Conservation (phyloP, 2,888 invertebrate genomes). For the Anthrax anthrax region DNA sequence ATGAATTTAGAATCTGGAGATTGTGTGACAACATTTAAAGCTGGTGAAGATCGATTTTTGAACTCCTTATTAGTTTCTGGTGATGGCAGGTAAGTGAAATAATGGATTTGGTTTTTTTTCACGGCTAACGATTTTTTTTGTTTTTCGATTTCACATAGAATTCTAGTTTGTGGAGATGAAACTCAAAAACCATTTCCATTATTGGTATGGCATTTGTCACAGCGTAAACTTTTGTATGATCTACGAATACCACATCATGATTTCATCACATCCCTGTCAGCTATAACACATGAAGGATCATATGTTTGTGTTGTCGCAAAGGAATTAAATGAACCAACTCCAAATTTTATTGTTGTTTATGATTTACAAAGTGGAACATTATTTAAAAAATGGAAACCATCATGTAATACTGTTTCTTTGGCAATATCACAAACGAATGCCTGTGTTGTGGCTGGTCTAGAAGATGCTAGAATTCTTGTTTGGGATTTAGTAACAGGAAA, state of each 20-base stretch:
- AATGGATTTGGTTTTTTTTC: conserved; percentile 1
- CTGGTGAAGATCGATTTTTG: conserved; percentile 78
- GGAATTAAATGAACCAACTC: conserved; percentile 61
- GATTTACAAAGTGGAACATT: conserved; percentile 79
- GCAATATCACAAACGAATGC: conserved; percentile 72
- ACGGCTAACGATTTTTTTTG: neutral
- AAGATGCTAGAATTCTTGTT: conserved; percentile 66
- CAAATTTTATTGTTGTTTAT: conserved; percentile 82
- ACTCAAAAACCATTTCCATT: conserved; percentile 84
- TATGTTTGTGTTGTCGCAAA: conserved; percentile 57
- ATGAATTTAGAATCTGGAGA: conserved; percentile 67
- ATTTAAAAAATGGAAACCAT: conserved; percentile 86
- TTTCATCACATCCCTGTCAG: conserved; percentile 68
- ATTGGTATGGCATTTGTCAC: conserved; percentile 76
- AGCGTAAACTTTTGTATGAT: conserved; percentile 72
- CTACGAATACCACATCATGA: conserved; percentile 79
- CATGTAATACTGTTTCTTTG: conserved; percentile 66
- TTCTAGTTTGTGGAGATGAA: conserved; percentile 81
- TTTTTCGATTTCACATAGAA: conserved; percentile 33
- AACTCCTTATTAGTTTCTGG: conserved; percentile 77
- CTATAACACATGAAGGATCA: conserved; percentile 71
- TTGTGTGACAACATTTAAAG: conserved; percentile 62
- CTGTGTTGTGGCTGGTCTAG: conserved; percentile 70
- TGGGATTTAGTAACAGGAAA: conserved; percentile 80
- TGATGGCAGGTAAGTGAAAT: conserved; percentile 53